phyloP scores from a whole-genome alignment of 2,113 vertebrate genomes.

The Gasterosteus nipponicus region DNA sequence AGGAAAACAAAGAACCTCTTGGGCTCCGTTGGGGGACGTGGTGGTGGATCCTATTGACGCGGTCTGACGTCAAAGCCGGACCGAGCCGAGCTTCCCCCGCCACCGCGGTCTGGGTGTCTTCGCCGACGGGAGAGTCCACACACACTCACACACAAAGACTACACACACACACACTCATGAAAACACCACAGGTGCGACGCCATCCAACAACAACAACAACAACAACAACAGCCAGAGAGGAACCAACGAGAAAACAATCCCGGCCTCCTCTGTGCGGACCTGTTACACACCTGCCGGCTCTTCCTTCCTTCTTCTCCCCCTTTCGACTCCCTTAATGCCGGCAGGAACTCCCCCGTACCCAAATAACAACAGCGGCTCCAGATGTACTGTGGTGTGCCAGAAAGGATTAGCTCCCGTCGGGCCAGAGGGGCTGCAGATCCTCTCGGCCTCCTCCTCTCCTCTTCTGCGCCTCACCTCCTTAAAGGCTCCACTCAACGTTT shows the following conservation, averaged over 20 bases:
- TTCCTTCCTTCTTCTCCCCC: neutral
- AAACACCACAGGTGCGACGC: neutral
- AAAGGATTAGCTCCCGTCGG: conserved; percentile 65
- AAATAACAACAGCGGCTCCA: conserved; percentile 58
- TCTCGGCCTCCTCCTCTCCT: conserved; percentile 32
- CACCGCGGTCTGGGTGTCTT: conserved; percentile 42
- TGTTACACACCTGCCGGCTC: conserved; percentile 12
- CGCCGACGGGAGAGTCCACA: conserved; percentile 37
- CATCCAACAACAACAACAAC: conserved; percentile 44
- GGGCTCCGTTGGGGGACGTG: conserved; percentile 14
- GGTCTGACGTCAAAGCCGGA: conserved; percentile 28
- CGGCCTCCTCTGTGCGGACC: conserved; percentile 34
- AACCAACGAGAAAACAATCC: conserved; percentile 21
- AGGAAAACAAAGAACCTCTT: neutral
- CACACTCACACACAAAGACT: conserved; percentile 8
- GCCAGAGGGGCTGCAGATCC: conserved; percentile 58
- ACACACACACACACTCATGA: conserved; percentile 6
- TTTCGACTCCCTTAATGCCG: neutral
- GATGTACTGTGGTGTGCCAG: conserved; percentile 51
- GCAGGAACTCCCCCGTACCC: neutral
- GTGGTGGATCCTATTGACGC: conserved; percentile 26
- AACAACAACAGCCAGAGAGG: conserved; percentile 37
- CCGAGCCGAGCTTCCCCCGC: conserved; percentile 24
- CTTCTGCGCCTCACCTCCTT: conserved; percentile 21
- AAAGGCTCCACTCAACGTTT: neutral